A percentile compares a stretch with the other conserved stretches of the same genome.
These are phyloP conservation scores for Ancistrus triradiatus DNA, from an alignment of 2,113 vertebrate genomes.

Conservation along the genomic window DNA sequence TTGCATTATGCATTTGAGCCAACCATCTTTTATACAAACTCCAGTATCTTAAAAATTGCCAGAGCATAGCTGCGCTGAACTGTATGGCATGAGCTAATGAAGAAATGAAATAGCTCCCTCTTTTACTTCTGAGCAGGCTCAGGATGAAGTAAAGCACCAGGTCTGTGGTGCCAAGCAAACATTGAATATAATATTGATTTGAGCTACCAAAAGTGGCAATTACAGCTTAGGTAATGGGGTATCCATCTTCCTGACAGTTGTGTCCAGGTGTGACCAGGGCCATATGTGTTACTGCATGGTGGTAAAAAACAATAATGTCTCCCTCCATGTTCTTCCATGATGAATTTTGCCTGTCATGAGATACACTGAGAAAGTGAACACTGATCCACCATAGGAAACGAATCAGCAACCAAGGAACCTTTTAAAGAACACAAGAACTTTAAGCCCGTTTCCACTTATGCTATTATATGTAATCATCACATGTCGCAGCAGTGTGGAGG, in stretches of 20 bases:
- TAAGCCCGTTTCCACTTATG: no score
- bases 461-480: no score
- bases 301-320: conserved; percentile 14
- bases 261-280: conserved; percentile 43
- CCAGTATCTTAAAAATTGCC: background rate
- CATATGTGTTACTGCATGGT: conserved; percentile 14
- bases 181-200: conserved; percentile 44
- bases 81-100: conserved; percentile 12
- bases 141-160: conserved; percentile 14
- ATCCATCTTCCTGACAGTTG: conserved; percentile 44
- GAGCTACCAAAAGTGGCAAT: conserved; percentile 44
- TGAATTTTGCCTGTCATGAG: background rate
- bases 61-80: conserved; percentile 6
- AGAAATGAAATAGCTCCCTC: conserved; percentile 8
- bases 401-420: no score
- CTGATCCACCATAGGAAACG: no score
- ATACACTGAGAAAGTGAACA: no score
- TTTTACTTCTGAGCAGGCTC: conserved; percentile 17
- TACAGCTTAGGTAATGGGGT: conserved; percentile 42
- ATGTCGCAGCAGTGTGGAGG: no score
- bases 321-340: conserved; percentile 19
- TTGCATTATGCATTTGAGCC: conserved; percentile 8
- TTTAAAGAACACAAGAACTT: no score
- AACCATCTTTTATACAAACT: conserved; percentile 2
- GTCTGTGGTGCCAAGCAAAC: conserved; percentile 32